Conservation (phyloP, 1,140 invertebrate genomes). For the Drosophila bocki region DNA sequence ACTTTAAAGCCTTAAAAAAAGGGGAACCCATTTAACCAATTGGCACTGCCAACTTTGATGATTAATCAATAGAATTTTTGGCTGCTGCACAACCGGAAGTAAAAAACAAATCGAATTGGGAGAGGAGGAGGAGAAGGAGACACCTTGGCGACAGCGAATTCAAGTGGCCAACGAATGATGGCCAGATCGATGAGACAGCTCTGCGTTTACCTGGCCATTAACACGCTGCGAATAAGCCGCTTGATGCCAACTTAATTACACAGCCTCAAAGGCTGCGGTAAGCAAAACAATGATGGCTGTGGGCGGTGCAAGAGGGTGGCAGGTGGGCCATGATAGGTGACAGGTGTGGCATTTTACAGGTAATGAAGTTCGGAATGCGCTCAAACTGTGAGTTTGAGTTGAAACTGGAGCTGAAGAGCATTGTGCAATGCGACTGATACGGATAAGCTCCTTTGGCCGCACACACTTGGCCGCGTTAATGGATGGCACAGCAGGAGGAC, state of each 20-base stretch:
- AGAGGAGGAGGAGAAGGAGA: not conserved
- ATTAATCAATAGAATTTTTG: slow-evolving; percentile 70
- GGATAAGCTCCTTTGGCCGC: slow-evolving; percentile 40
- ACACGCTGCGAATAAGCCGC: slow-evolving; percentile 40
- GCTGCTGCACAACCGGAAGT: slow-evolving; percentile 50
- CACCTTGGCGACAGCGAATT: slow-evolving; percentile 26
- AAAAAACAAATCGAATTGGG: slow-evolving; percentile 21
- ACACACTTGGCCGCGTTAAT: slow-evolving; percentile 52
- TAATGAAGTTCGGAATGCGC: slow-evolving; percentile 40
- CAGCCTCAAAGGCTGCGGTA: slow-evolving; percentile 53
- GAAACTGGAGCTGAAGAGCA: not conserved
- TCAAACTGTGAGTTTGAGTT: slow-evolving; percentile 9
- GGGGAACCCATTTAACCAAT: slow-evolving; percentile 20
- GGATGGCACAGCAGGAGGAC: not conserved
- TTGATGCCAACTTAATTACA: slow-evolving; percentile 60
- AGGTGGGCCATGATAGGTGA: not conserved
- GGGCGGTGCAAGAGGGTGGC: not conserved
- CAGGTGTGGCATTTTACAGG: slow-evolving; percentile 14
- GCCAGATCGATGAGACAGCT: slow-evolving; percentile 34
- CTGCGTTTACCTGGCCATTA: slow-evolving; percentile 60
- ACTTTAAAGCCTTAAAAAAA: not conserved
- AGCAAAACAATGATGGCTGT: slow-evolving; percentile 28
- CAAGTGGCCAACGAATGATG: slow-evolving; percentile 11
- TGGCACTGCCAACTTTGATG: slow-evolving; percentile 67
- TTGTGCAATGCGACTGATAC: slow-evolving; percentile 39